Evolutionary conservation across 2,113 vertebrate species (phyloP).

Genomic region (Apaloderma vittatum): DNA sequence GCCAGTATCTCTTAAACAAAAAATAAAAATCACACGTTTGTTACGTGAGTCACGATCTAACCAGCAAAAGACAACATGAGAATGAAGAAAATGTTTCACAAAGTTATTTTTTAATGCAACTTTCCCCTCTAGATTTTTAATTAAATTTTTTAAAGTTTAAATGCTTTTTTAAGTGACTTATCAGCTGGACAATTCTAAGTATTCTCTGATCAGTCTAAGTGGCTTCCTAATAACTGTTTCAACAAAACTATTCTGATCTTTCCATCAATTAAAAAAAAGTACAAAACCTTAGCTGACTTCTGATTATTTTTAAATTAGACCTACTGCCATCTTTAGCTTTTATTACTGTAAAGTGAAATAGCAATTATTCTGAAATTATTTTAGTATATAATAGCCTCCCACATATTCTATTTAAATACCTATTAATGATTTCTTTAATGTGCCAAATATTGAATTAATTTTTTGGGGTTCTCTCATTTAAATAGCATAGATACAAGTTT

Average conservation of each 20-base stretch:
- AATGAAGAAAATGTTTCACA: conserved; percentile 34
- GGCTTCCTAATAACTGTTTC: background rate
- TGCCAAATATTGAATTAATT: conserved; percentile 34
- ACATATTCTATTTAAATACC: conserved; percentile 50
- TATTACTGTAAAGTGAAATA: conserved; percentile 48
- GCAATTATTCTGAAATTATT: conserved; percentile 60
- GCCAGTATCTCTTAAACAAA: background rate
- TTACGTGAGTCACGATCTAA: conserved; percentile 64
- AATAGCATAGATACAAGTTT: conserved; percentile 41
- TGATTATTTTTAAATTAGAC: conserved; percentile 48
- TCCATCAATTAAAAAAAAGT: background rate
- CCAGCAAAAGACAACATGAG: conserved; percentile 35
- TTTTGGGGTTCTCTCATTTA: conserved; percentile 39
- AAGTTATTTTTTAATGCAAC: conserved; percentile 18
- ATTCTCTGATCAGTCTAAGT: background rate
- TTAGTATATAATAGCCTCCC: conserved; percentile 44
- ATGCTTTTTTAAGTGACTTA: background rate
- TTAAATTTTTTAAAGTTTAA: background rate
- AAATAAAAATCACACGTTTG: conserved; percentile 27
- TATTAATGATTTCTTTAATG: conserved; percentile 63
- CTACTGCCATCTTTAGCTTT: conserved; percentile 39
- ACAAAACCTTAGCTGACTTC: conserved; percentile 41
- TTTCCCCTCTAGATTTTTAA: conserved; percentile 11
- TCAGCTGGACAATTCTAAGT: background rate
- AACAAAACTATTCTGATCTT: background rate